Base-by-base conservation (phyloP, 1,140 invertebrate species). In the Ceratina japonica region DNA sequence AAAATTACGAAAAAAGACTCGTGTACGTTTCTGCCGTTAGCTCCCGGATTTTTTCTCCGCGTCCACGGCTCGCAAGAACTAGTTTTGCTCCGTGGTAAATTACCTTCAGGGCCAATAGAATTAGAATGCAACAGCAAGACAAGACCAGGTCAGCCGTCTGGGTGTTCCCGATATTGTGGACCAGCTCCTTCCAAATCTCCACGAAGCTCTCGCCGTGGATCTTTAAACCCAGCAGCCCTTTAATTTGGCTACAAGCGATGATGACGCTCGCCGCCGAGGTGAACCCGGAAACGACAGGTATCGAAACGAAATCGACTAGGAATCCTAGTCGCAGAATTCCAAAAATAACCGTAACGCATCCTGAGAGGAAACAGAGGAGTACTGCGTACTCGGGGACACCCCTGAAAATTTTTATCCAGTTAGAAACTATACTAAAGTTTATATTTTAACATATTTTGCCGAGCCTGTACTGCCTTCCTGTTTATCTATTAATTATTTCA, bases 221-320 rank as follows among this genome's bases (percentile, higher is more conserved):
- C 70, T 91, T 93, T 2, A 97, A 89, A 0, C 96, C 96, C 5
- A 97, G 91, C 2, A 97, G 88, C 27, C 94, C 94, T 87, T 96
- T 98, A 13, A 98, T 92, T 92, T 98, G 97, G 2, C 96, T 95
- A 31, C 95, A 95, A 1, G 95, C 96, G 75, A 98, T 97, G 0
- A 96, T 97, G 3, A 98, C 91, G 16, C 97, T 96, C 0, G 97
- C 96, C 0, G 97, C 97, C 8, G 97, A 97, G 15, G 97, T 98
- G 87, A 98, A 98, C 2, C 97, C 97, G 70, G 95, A 95, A 44
- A 97, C 96, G 0, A 98, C 97, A 18, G 97, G 96, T 58, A 95
- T 92, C 1, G 97, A 97, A 22, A 98, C 96, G 88, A 97, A 97
- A 84, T 97, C 96, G 15, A 97, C 95, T 8, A 98, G 91, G 88